Evolutionary conservation across 2,797 vertebrate species (phyloP).

Genomic region (Melanotaenia trifasciata): DNA sequence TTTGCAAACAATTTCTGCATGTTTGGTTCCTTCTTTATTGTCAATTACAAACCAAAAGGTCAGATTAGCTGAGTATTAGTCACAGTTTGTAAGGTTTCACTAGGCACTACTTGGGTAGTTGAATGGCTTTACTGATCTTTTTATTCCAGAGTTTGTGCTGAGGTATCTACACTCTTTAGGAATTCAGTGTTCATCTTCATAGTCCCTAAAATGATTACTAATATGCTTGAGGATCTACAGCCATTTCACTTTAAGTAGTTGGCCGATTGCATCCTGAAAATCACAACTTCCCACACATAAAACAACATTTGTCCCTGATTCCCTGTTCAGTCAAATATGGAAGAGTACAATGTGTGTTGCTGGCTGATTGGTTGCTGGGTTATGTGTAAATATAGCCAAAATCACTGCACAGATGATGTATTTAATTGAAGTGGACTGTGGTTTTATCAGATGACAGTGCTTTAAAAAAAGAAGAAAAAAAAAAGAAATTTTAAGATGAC

Average conservation of each 20-base stretch:
- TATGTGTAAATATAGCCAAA: neutral
- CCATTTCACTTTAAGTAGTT: neutral
- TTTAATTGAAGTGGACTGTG: no score
- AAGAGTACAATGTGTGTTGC: neutral
- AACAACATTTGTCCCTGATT: neutral
- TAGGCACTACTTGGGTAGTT: neutral
- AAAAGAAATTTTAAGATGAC: no score
- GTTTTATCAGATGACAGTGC: no score
- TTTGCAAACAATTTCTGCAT: neutral
- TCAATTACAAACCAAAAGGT: no score
- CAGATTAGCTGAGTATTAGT: no score
- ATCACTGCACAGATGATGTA: no score
- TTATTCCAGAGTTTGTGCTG: conserved; percentile 27
- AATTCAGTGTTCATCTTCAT: neutral
- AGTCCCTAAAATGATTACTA: conserved; percentile 3
- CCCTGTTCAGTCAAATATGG: no score
- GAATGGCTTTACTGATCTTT: conserved; percentile 13
- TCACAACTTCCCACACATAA: conserved; percentile 9
- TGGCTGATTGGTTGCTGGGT: neutral
- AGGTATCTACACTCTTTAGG: conserved; percentile 16
- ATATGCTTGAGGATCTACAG: neutral
- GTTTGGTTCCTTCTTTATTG: neutral
- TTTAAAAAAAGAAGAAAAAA: no score
- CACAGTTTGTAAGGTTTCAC: neutral
- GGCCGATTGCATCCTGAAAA: neutral